Evolutionary conservation across 2,113 vertebrate genomes (phyloP).

Genomic region (Lasiurus cinereus): DNA sequence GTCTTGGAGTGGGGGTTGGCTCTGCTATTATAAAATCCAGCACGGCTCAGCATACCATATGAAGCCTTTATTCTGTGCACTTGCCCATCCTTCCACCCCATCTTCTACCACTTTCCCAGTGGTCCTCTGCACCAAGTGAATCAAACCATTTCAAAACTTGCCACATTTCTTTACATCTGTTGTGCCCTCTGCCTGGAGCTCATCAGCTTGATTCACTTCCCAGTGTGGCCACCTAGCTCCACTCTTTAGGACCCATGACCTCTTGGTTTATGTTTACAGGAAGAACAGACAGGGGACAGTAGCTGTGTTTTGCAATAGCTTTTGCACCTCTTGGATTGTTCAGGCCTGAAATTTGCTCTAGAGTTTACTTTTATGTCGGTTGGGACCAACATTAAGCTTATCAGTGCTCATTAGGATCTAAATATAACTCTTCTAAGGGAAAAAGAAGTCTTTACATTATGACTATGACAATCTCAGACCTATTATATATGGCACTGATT

Average conservation of each 20-base stretch:
- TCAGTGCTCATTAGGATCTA: neutral
- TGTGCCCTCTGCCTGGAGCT: neutral
- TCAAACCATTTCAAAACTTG: neutral
- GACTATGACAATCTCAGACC: no score
- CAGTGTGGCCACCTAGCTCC: fast-evolving
- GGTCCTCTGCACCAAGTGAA: neutral
- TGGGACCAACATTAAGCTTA: no score
- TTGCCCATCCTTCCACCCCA: fast-evolving
- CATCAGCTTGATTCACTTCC: neutral
- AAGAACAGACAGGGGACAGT: neutral
- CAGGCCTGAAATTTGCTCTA: neutral
- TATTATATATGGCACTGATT: neutral
- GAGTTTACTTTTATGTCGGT: neutral
- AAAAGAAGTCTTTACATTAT: no score
- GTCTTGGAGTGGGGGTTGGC: neutral
- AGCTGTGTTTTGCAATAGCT: neutral
- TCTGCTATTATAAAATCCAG: no score
- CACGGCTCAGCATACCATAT: fast-evolving
- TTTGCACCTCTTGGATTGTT: neutral
- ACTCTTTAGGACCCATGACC: neutral
- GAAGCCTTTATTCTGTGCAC: neutral
- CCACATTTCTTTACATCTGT: neutral
- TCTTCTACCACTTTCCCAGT: neutral
- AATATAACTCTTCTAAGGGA: fast-evolving
- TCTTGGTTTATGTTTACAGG: neutral